A percentile compares a stretch with the other conserved stretches of the same genome.
phyloP scores from a whole-genome alignment of 1,140 invertebrate species.

The Apocrypta bakeri region DNA sequence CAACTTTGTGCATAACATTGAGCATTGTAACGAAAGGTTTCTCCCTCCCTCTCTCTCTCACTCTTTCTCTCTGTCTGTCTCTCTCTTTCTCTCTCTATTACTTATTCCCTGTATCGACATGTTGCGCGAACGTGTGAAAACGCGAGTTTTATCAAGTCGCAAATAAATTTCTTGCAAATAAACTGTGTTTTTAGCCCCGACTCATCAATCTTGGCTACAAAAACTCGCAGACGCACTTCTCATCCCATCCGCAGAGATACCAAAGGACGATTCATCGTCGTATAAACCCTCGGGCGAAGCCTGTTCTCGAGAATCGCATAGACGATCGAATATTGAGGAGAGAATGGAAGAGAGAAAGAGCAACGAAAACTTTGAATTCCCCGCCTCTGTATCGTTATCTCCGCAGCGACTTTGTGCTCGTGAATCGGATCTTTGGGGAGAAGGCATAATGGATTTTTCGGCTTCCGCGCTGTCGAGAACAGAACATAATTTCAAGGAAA shows the following conservation, averaged over 20 bases:
- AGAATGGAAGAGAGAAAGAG: neutral
- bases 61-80: too few species aligned
- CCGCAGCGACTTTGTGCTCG: neutral
- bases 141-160: too few species aligned
- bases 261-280: neutral
- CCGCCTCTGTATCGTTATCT: neutral
- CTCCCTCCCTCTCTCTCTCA: too few species aligned
- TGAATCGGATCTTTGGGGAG: neutral
- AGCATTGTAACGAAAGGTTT: neutral
- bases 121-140: neutral
- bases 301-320: neutral
- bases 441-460: conserved; percentile 26
- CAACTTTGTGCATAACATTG: conserved; percentile 2
- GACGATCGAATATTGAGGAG: neutral
- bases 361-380: neutral
- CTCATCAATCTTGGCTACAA: neutral
- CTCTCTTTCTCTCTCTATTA: too few species aligned
- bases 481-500: neutral
- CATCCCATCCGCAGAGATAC: neutral
- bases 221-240: neutral
- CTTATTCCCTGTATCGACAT: neutral
- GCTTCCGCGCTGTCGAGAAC: neutral
- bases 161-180: neutral
- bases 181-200: neutral
- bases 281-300: neutral